A percentile compares a stretch with the other conserved stretches of the same genome.
Conservation (phyloP, 1,140 invertebrate species). For the Pogonognathellus flavescens region DNA sequence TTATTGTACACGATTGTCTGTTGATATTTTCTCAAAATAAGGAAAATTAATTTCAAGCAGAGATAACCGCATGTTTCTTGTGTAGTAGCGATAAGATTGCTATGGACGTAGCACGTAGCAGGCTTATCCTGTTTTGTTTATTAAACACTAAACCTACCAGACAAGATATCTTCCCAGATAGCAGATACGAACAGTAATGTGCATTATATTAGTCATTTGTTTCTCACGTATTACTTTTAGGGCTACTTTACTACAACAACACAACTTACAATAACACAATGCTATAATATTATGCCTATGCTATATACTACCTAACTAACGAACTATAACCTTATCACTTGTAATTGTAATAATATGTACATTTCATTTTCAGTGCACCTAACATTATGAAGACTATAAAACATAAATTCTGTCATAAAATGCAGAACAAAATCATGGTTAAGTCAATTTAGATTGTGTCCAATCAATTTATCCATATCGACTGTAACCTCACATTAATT, state of each 20-base stretch:
- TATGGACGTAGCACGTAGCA: constrained; percentile 20
- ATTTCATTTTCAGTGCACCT: constrained; percentile 2
- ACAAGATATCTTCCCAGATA: background rate
- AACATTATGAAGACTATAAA: background rate
- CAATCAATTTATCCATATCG: constrained; percentile 15
- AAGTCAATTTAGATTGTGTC: constrained; percentile 20
- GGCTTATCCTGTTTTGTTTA: constrained; percentile 42
- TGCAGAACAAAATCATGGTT: constrained; percentile 8
- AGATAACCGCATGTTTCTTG: constrained; percentile 34
- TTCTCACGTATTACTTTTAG: too few relatives aligned
- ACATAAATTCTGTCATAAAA: background rate
- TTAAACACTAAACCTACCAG: background rate
- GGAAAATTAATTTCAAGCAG: constrained; percentile 42
- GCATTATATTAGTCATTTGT: too few relatives aligned
- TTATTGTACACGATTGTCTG: constrained; percentile 7
- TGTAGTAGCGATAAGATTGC: constrained; percentile 20
- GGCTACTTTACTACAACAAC: too few relatives aligned
- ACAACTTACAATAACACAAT: too few relatives aligned
- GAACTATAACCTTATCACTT: background rate
- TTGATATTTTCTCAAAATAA: constrained; percentile 39
- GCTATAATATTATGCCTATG: too few relatives aligned
- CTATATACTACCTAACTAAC: too few relatives aligned
- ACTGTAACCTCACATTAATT: constrained; percentile 24
- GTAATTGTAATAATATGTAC: background rate
- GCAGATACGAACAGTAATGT: too few relatives aligned